Base-by-base conservation (phyloP, 2,113 vertebrate genomes). In the Seriola dumerili region DNA sequence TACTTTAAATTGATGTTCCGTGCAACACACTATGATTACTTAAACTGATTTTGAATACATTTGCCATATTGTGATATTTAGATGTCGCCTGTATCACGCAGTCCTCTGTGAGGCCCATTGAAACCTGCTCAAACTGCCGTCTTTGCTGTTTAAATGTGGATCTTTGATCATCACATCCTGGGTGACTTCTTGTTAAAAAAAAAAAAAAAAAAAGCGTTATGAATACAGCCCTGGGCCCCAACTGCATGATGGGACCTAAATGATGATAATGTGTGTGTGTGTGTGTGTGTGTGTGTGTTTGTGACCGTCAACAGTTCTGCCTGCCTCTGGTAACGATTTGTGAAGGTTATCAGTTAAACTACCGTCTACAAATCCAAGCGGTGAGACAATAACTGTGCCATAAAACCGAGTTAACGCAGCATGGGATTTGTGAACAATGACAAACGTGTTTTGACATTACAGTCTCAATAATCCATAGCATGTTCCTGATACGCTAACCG, bases 141-240 rank as follows among this genome's bases (percentile, higher is more conserved):
- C 32, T 21, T 9, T 2, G 19, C 40, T 0, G 14, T 66, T 17
- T 48, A 71, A 40, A 48, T 12, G 4, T 3, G 1, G 19, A 40
- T 42, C 38, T 59, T 65, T 19, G 58, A n/a, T 46, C 6, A 14
- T 32, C 4, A 50, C 14, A 36, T 23, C n/a, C 36, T 34, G 48
- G 23, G 8, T 12, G 25, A 52, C 8, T 59, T 32, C 4, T 17
- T 40, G 36, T 70, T 69, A 21, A 62, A 19, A 29, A 29, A 29
- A 29, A 29, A n/a, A n/a, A n/a, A n/a, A 25, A 25, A 25, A 61
- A 17, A 59, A 40, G 52, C 63, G 3, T 81, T 84, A 72, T 80
- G 81, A 88, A 80, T 77, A 80, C 79, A 85, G 82, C 83, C 70
- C 5, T 2, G 23, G 36, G 44, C 40, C 83, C 70, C 70, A n/a